phyloP scores from a whole-genome alignment of 1,140 invertebrate genomes.

The Caenorhabditis elegans region DNA sequence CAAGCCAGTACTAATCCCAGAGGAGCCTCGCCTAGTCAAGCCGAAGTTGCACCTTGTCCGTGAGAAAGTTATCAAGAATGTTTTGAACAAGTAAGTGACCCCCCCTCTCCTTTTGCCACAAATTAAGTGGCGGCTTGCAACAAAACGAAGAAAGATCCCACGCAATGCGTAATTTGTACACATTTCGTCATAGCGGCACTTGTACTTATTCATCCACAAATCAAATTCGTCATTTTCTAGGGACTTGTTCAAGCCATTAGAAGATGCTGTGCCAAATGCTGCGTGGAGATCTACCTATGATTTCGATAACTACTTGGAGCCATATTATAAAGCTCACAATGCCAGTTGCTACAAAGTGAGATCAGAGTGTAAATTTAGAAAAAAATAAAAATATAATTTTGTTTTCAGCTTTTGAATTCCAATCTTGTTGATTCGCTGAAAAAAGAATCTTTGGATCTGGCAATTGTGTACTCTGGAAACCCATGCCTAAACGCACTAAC shows the following conservation, averaged over 20 bases:
- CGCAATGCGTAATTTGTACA: neutral
- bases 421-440: constrained; percentile 62
- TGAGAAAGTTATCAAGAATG: constrained; percentile 62
- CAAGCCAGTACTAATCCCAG: constrained; percentile 65
- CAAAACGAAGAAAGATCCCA: neutral
- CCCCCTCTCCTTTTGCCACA: neutral
- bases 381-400: neutral
- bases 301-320: constrained; percentile 51
- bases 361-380: neutral
- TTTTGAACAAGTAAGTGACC: constrained; percentile 58
- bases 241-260: constrained; percentile 56
- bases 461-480: constrained; percentile 62
- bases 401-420: constrained; percentile 63
- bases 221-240: constrained; percentile 40
- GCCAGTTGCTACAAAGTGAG: constrained; percentile 62
- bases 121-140: neutral
- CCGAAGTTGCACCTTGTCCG: constrained; percentile 58
- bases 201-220: neutral
- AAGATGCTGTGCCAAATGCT: constrained; percentile 54
- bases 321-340: constrained; percentile 64
- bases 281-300: constrained; percentile 58
- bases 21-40: constrained; percentile 62
- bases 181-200: neutral
- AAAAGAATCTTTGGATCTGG: constrained; percentile 61
- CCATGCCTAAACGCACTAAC: constrained; percentile 60